Percentiles rank a stretch among this genome's conserved stretches.
Evolutionary conservation across 2,888 invertebrate species (phyloP).

Genomic region (Pammene aurita): DNA sequence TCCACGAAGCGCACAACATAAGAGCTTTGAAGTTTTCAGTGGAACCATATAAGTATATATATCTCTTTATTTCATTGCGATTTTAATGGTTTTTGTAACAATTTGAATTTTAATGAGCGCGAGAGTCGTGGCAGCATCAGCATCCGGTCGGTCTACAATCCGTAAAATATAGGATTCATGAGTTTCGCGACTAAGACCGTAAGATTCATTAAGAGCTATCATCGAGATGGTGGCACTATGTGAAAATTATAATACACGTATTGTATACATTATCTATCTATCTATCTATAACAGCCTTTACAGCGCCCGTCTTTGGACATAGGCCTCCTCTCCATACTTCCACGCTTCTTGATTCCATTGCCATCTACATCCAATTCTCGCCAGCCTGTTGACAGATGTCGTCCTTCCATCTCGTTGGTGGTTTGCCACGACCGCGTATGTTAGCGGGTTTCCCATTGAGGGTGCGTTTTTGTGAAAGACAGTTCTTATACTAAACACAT

Average conservation of each 20-base stretch:
- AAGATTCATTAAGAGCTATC: conserved; percentile 13
- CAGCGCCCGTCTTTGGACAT: too few relatives aligned
- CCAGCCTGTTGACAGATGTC: too few relatives aligned
- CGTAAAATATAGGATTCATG: conserved; percentile 12
- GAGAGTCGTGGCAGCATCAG: conserved; percentile 16
- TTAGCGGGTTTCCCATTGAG: too few relatives aligned
- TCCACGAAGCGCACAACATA: not conserved
- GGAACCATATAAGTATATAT: not conserved
- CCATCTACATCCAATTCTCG: too few relatives aligned
- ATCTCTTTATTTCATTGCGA: conserved; percentile 16
- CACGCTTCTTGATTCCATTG: too few relatives aligned
- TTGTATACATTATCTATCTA: too few relatives aligned
- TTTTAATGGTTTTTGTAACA: conserved; percentile 38
- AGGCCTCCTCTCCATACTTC: too few relatives aligned
- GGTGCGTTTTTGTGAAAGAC: too few relatives aligned
- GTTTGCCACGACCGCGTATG: too few relatives aligned
- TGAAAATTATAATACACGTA: not conserved
- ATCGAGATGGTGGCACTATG: not conserved
- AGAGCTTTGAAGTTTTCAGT: conserved; percentile 4
- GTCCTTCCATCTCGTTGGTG: too few relatives aligned
- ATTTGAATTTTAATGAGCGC: conserved; percentile 42
- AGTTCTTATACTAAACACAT: too few relatives aligned
- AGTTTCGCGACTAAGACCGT: conserved; percentile 8
- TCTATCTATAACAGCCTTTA: too few relatives aligned
- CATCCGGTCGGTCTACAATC: conserved; percentile 26